Conservation (phyloP, 2,888 invertebrate species). For the Drosophila algonquin region DNA sequence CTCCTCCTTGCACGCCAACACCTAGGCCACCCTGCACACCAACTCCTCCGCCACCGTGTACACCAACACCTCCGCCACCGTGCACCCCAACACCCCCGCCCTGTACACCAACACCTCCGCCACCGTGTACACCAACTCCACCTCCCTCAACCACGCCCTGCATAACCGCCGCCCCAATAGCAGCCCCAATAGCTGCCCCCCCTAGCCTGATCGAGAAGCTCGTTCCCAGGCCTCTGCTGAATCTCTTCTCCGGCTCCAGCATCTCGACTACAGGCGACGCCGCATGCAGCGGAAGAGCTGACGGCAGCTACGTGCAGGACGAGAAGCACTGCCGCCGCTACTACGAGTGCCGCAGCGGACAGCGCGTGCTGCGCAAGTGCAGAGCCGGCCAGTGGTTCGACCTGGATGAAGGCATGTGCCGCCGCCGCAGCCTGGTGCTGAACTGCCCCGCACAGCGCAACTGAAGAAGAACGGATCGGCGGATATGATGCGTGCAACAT, state of each 20-base stretch:
- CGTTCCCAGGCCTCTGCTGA: background rate
- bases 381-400: conserved; percentile 58
- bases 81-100: conserved; percentile 2
- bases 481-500: conserved; percentile 1
- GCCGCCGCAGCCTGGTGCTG: conserved; percentile 41
- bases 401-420: conserved; percentile 48
- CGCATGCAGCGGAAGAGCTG: conserved; percentile 42
- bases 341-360: conserved; percentile 50
- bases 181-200: background rate
- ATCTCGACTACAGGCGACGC: background rate
- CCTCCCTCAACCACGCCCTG: conserved; percentile 18
- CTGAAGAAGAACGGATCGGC: conserved; percentile 26
- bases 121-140: conserved; percentile 4
- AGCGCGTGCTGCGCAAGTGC: conserved; percentile 44
- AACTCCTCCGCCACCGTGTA: conserved; percentile 8
- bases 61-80: conserved; percentile 3
- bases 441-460: conserved; percentile 60
- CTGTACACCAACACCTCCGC: conserved; percentile 13
- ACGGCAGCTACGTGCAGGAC: conserved; percentile 57
- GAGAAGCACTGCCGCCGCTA: conserved; percentile 57
- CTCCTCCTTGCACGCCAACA: background rate
- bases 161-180: no score
- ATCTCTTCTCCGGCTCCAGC: conserved; percentile 16
- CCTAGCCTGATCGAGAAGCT: conserved; percentile 1
- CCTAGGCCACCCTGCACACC: conserved; percentile 6